Conservation (phyloP, 2,888 invertebrate species). For the Acanthoscelides obtectus region DNA sequence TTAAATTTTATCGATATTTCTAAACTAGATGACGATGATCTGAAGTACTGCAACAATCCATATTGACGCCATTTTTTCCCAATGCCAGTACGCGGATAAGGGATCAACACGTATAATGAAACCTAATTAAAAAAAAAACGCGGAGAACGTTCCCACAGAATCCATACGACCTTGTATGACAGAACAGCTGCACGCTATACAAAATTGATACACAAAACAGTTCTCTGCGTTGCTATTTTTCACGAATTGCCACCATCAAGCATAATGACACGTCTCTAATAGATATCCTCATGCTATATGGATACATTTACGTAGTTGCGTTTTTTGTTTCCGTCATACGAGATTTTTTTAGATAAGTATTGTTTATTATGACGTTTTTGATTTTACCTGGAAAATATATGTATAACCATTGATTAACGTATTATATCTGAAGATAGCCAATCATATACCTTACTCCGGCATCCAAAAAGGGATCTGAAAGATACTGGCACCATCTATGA, state of each 20-base stretch:
- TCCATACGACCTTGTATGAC: background rate
- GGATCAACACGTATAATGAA: background rate
- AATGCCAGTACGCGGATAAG: too few relatives aligned
- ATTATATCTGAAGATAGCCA: too few relatives aligned
- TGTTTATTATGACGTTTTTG: background rate
- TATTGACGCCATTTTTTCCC: too few relatives aligned
- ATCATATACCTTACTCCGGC: too few relatives aligned
- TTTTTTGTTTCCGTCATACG: background rate
- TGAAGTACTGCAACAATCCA: too few relatives aligned
- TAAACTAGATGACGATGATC: too few relatives aligned
- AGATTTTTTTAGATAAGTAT: background rate
- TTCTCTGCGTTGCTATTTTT: background rate
- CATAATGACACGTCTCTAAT: background rate
- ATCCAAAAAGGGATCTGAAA: too few relatives aligned
- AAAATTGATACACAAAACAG: background rate
- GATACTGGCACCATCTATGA: too few relatives aligned
- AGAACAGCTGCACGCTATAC: background rate
- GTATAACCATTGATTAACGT: too few relatives aligned
- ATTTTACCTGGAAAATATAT: too few relatives aligned
- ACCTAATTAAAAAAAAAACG: background rate
- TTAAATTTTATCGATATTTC: too few relatives aligned
- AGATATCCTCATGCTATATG: background rate
- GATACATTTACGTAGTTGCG: background rate
- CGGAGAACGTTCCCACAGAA: background rate
- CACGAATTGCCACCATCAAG: background rate